Base-by-base conservation (phyloP, 1,140 invertebrate genomes). In the Medauroidea extradentata region DNA sequence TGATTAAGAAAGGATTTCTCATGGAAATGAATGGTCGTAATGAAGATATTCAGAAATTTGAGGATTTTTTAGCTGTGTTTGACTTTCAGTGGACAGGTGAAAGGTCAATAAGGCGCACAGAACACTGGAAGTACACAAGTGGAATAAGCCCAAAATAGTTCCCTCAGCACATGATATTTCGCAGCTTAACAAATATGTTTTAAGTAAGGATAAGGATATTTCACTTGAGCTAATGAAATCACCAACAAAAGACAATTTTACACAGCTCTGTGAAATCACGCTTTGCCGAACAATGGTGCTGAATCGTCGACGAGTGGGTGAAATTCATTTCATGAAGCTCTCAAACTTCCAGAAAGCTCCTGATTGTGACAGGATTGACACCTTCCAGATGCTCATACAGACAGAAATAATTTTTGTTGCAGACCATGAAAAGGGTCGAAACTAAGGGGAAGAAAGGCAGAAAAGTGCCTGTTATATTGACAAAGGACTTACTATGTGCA, bases 381-480 rank as follows among this genome's bases (percentile, higher is more conserved):
- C 23, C 9, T 41, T n/a, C 19, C 23, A 59, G 27, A 48, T 29
- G 21, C 23, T 61, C 3, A 8, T 34, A 49, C n/a, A 60, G 27
- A n/a, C 53, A 60, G 59, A 60, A 59, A 50, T 5, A 23, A 25
- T 19, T n/a, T n/a, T 25, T 61, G 16, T 49, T 57, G 13, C 8
- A 61, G 14, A 25, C 56, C 21, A 23, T 25, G 13, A 48, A n/a
- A 24, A 29, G 55, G 49, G 25, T 61, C 39, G 59, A 59, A 50
- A 61, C 39, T 49, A 41, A 50, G 19, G 59, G 59, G 34, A 61
- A 61, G 23, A 59, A 25, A 60, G 59, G 59, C 1, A 8, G 59
- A 25, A 50, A 44, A 41, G 55, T 61, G 8, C 41, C 59, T 24
- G 24, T 61, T 16, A n/a, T 61, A 11, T 34, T 60, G 18, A 61